These are phyloP conservation scores for Drosophila trichaetosa DNA, from an alignment of 2,888 invertebrate genomes.

Conservation along the genomic window DNA sequence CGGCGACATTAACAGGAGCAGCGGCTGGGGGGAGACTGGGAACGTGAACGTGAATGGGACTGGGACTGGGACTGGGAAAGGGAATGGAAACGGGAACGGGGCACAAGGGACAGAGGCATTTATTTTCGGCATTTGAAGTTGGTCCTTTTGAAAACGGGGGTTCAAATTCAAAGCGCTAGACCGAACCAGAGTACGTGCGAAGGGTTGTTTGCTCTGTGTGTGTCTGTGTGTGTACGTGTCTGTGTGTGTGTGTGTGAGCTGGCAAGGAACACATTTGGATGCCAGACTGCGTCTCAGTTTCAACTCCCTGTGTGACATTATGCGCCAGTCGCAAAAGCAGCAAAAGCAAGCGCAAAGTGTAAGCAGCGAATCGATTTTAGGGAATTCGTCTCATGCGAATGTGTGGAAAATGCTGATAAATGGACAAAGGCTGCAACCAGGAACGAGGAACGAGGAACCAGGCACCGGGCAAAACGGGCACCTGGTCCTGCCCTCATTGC, in stretches of 20 bases:
- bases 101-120: conserved; percentile 69
- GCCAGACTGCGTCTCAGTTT: conserved; percentile 72
- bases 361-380: conserved; percentile 78
- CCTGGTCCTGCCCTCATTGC: conserved; percentile 13
- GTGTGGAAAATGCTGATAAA: conserved; percentile 83
- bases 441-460: background rate
- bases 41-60: conserved; percentile 6
- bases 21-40: conserved; percentile 7
- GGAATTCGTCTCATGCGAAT: conserved; percentile 81
- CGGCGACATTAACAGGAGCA: conserved; percentile 23
- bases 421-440: conserved; percentile 39
- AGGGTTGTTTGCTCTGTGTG: conserved; percentile 66
- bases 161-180: conserved; percentile 79
- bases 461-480: conserved; percentile 8
- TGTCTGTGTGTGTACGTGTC: conserved; percentile 17
- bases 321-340: conserved; percentile 58
- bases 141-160: conserved; percentile 80
- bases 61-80: conserved; percentile 1
- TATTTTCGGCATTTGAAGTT: conserved; percentile 82
- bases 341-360: conserved; percentile 52
- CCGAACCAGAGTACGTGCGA: conserved; percentile 71
- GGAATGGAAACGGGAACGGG: conserved; percentile 33
- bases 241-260: conserved; percentile 13
- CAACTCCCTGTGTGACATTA: conserved; percentile 77
- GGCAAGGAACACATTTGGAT: conserved; percentile 75